Base-by-base conservation (phyloP, 1,140 invertebrate species). In the Drosophila teissieri region DNA sequence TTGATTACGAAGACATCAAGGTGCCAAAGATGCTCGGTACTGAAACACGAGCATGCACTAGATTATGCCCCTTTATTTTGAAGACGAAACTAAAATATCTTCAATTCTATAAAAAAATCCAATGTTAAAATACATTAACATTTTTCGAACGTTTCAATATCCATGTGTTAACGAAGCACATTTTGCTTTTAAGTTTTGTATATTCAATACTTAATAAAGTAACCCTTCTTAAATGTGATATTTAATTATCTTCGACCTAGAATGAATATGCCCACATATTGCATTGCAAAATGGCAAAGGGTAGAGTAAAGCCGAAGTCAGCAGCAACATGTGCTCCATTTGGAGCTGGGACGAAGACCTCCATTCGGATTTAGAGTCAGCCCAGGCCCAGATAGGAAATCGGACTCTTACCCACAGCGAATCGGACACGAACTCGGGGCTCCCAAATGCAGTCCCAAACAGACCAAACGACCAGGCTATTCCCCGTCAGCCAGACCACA, bases 401-500 rank as follows among this genome's bases (percentile, higher is more conserved):
- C 11, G 17, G 24, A 40, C 11, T 44, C 46, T 27, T 19, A 31
- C n/a, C 48, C 58, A 46, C 27, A 53, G 46, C 49, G 22, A 60
- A 68, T 67, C 64, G 40, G 60, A 36, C 60, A 68, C 19, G 36
- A 46, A 48, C 44, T 63, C 17, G 17, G 46, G 22, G 49, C 48
- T 12, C 12, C 60, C 49, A 19, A 34, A 27, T 34, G 4, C 60
- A 40, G 31, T 31, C 31, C 8, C 31, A 8, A 24, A 7, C 45
- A n/a, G 14, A 14, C 5, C 45, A 22, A 22, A 2, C 15, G 22
- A 39, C 31, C 19, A 36, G 49, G 12, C 49, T 27, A 65, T 46
- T 52, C 64, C 40, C 64, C 45, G 31, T 60, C 64, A 52, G 64
- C 58, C 76, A 65, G 64, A 76, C 62, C 67, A 84, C 89, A 91